Evolutionary conservation across 2,888 invertebrate genomes (phyloP).

Genomic region (Campopleginae sp.): DNA sequence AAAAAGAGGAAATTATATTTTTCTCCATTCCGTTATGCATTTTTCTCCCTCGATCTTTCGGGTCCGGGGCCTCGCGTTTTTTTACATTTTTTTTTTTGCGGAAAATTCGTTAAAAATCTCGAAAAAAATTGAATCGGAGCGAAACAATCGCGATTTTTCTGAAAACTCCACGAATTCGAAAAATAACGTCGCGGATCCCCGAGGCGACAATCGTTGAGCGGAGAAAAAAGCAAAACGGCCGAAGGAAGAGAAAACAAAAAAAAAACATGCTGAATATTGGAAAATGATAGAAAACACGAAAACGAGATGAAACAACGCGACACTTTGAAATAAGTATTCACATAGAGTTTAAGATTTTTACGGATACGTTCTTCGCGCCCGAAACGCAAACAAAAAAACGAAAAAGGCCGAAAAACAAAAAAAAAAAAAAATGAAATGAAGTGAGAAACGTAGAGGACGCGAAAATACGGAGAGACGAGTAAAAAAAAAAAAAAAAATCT

Average conservation of each 20-base stretch:
- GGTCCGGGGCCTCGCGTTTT: background rate
- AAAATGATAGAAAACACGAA: constrained; percentile 37
- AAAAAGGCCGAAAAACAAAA: constrained; percentile 23
- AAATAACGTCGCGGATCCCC: background rate
- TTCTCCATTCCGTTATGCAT: background rate
- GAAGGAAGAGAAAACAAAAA: background rate
- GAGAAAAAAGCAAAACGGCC: background rate
- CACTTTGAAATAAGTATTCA: constrained; percentile 81
- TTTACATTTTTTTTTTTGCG: background rate
- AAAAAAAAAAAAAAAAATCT: background rate
- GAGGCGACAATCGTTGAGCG: background rate
- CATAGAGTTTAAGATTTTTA: constrained; percentile 83
- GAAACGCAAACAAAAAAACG: constrained; percentile 29
- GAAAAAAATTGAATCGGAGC: background rate
- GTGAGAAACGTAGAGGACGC: constrained; percentile 21
- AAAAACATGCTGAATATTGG: background rate
- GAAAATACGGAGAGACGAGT: constrained; percentile 10
- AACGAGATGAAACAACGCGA: constrained; percentile 71
- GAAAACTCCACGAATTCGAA: background rate
- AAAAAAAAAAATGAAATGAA: constrained; percentile 16
- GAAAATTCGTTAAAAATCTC: background rate
- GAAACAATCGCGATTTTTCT: background rate
- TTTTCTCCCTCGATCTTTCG: background rate
- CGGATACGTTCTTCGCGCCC: constrained; percentile 71
- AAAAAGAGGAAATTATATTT: constrained; percentile 5